Evolutionary conservation across 2,113 vertebrate genomes (phyloP).

Genomic region (Notechis scutatus): DNA sequence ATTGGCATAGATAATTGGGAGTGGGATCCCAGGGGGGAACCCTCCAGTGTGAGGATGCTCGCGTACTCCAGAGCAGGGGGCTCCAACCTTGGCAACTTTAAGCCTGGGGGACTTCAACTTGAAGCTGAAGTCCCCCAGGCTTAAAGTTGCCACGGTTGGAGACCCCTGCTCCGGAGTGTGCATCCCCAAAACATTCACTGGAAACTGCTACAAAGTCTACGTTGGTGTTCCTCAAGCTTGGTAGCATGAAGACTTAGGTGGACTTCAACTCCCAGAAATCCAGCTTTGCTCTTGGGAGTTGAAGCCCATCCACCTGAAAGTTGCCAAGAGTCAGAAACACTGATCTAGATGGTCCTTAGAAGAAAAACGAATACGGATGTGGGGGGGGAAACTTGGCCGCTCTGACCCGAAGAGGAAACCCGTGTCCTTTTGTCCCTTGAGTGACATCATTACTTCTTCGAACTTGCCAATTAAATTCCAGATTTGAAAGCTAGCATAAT

Average conservation of each 20-base stretch:
- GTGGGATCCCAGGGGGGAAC: background rate
- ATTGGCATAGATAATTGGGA: background rate
- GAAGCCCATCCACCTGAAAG: too few relatives aligned
- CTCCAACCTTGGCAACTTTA: too few relatives aligned
- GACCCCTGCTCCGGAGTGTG: background rate
- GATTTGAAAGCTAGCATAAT: background rate
- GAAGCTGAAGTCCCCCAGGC: too few relatives aligned
- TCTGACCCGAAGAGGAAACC: too few relatives aligned
- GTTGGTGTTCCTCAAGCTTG: background rate
- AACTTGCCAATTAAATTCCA: background rate
- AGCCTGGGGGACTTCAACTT: too few relatives aligned
- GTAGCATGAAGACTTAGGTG: background rate
- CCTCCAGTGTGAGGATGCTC: background rate
- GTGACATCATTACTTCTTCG: background rate
- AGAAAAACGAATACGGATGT: rapidly evolving
- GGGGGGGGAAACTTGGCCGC: background rate
- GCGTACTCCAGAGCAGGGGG: too few relatives aligned
- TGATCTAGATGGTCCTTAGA: background rate
- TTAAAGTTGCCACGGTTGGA: too few relatives aligned
- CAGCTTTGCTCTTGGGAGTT: too few relatives aligned
- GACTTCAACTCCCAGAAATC: too few relatives aligned
- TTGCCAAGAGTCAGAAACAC: too few relatives aligned
- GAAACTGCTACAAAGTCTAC: background rate
- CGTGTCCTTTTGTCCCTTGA: background rate
- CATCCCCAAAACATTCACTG: background rate